Percentiles rank a stretch among this genome's conserved stretches.
Evolutionary conservation across 2,797 vertebrate genomes (phyloP).

Genomic region (Rallus crepitans): DNA sequence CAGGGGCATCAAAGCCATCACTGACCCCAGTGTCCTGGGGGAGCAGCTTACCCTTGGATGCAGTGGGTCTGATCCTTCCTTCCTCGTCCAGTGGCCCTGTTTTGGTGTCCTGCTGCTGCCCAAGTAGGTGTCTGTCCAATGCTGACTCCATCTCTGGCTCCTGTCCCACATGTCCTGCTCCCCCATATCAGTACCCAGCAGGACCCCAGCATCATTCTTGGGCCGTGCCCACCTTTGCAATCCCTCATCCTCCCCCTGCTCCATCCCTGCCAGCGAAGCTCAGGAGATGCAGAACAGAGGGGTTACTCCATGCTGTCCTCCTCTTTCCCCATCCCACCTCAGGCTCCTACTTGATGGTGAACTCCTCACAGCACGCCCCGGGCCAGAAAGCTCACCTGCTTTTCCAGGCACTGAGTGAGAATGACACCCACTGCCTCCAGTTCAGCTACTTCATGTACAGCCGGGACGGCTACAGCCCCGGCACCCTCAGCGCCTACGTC

Average conservation of each 20-base stretch:
- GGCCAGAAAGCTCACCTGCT: slow-evolving; percentile 90
- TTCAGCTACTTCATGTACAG: slow-evolving; percentile 98
- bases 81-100: rapidly evolving
- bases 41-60: neutral
- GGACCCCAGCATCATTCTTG: rapidly evolving
- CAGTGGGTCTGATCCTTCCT: neutral
- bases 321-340: neutral
- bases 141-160: neutral
- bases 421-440: slow-evolving; percentile 97
- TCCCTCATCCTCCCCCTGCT: neutral
- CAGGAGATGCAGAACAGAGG: neutral
- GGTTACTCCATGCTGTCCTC: neutral
- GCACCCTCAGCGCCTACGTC: slow-evolving; percentile 87
- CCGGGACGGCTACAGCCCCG: slow-evolving; percentile 91
- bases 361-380: slow-evolving; percentile 88
- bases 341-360: slow-evolving; percentile 97
- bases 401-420: slow-evolving; percentile 92
- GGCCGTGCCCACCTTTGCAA: rapidly evolving
- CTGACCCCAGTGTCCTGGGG: rapidly evolving
- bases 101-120: neutral
- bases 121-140: rapidly evolving
- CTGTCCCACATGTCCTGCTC: neutral
- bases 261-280: neutral
- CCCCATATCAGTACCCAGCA: neutral
- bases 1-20: rapidly evolving